phyloP scores from a whole-genome alignment of 1,140 invertebrate genomes.

The Atopsyche davidsoni region DNA sequence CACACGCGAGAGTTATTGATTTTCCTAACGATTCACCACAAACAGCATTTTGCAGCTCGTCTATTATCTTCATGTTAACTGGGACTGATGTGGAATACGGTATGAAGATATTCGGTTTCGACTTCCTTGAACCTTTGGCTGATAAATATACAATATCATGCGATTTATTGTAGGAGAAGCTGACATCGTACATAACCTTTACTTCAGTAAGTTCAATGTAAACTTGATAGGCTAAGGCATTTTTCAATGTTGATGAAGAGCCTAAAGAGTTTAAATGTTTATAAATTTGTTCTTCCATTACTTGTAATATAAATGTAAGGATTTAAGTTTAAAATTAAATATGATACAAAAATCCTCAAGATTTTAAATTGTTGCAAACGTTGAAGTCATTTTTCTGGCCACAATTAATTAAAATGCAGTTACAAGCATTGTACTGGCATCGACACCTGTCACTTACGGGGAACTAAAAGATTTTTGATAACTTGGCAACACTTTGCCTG shows the following conservation, averaged over 20 bases:
- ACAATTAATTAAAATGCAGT: background rate
- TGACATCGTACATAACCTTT: conserved; percentile 28
- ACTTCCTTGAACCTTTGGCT: conserved; percentile 20
- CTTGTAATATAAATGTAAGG: background rate
- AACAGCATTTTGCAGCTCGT: conserved; percentile 21
- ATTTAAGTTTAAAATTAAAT: background rate
- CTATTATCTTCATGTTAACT: conserved; percentile 11
- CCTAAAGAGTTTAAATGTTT: conserved; percentile 20
- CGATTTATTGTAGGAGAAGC: conserved; percentile 13
- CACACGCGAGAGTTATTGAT: conserved; percentile 18
- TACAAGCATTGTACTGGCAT: background rate
- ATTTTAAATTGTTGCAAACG: conserved; percentile 11
- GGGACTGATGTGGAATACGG: conserved; percentile 17
- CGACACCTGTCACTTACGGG: background rate
- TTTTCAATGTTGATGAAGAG: conserved; percentile 15
- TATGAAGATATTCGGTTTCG: conserved; percentile 17
- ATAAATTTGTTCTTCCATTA: conserved; percentile 21
- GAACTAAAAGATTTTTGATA: conserved; percentile 2
- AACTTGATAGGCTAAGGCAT: conserved; percentile 23
- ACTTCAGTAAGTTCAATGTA: conserved; percentile 25
- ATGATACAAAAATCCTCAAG: background rate
- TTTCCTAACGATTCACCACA: conserved; percentile 10
- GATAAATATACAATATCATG: conserved; percentile 17
- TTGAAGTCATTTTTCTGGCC: conserved; percentile 13
- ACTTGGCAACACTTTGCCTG: too few species aligned